A percentile compares a stretch with the other conserved stretches of the same genome.
Evolutionary conservation across 2,888 invertebrate genomes (phyloP).

Genomic region (Oegoconia quadripuncta): DNA sequence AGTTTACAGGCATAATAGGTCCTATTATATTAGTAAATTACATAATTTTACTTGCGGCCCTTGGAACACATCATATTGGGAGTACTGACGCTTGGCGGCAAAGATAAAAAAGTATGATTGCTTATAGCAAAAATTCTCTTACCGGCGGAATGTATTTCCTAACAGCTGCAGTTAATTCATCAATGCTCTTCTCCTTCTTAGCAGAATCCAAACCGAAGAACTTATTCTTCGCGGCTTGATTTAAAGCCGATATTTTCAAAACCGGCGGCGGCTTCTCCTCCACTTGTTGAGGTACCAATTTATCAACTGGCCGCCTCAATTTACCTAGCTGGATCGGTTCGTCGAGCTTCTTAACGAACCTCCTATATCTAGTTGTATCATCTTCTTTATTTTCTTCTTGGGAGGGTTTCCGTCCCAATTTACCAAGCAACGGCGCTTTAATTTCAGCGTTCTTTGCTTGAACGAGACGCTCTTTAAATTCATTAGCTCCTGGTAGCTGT

Average conservation of each 20-base stretch:
- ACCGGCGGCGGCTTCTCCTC: slow-evolving; percentile 46
- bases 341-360: slow-evolving; percentile 54
- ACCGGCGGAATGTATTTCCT: slow-evolving; percentile 71
- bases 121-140: too few relatives aligned
- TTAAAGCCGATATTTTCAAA: slow-evolving; percentile 58
- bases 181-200: slow-evolving; percentile 61
- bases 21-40: too few relatives aligned
- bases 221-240: slow-evolving; percentile 65
- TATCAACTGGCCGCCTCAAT: slow-evolving; percentile 53
- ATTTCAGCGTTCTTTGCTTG: slow-evolving; percentile 59
- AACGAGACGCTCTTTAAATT: slow-evolving; percentile 38
- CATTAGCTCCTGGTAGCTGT: slow-evolving; percentile 44
- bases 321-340: slow-evolving; percentile 67
- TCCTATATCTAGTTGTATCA: slow-evolving; percentile 43
- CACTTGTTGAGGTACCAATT: slow-evolving; percentile 30
- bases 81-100: too few relatives aligned
- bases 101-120: too few relatives aligned
- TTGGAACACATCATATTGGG: too few relatives aligned
- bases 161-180: slow-evolving; percentile 64
- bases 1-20: too few relatives aligned
- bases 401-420: slow-evolving; percentile 56
- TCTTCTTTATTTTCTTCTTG: slow-evolving; percentile 57
- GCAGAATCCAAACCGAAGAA: slow-evolving; percentile 61
- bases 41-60: too few relatives aligned
- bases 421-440: slow-evolving; percentile 54